Percentiles rank a stretch among this genome's conserved stretches.
Evolutionary conservation across 2,888 invertebrate genomes (phyloP).

Genomic region (Tetragonula carbonaria): DNA sequence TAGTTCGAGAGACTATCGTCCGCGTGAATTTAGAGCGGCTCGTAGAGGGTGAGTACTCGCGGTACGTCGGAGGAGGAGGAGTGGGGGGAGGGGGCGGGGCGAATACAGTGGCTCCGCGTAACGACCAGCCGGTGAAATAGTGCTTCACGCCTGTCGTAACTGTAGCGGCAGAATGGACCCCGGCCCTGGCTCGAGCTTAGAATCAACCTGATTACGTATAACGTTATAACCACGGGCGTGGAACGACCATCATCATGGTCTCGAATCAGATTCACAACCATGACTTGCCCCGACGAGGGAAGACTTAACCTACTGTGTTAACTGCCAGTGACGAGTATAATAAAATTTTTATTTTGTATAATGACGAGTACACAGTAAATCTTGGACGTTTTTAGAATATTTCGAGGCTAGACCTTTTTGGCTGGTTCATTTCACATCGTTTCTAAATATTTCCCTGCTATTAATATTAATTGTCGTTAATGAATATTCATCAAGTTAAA

Average conservation of each 20-base stretch:
- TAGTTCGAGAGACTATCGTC: slow-evolving; percentile 1
- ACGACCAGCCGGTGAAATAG: background rate
- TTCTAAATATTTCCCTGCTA: too few relatives aligned
- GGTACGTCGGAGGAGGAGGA: background rate
- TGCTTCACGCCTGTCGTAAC: slow-evolving; percentile 3
- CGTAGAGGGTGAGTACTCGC: background rate
- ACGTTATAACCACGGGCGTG: background rate
- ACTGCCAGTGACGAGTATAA: too few relatives aligned
- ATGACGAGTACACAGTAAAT: too few relatives aligned
- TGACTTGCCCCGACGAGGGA: background rate
- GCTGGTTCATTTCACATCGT: too few relatives aligned
- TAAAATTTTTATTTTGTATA: too few relatives aligned
- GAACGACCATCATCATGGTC: background rate
- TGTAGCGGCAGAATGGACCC: background rate
- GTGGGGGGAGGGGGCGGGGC: too few relatives aligned
- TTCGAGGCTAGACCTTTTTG: too few relatives aligned
- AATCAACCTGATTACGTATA: background rate
- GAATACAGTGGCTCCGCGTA: too few relatives aligned
- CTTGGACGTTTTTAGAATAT: too few relatives aligned
- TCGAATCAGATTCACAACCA: background rate
- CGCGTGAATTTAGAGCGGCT: slow-evolving; percentile 4
- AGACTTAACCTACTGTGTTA: slow-evolving; percentile 1
- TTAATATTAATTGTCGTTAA: too few relatives aligned
- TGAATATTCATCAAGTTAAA: too few relatives aligned
- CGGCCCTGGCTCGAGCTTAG: background rate